Base-by-base conservation (phyloP, 2,113 vertebrate species). In the Phylloscopus whistleri region DNA sequence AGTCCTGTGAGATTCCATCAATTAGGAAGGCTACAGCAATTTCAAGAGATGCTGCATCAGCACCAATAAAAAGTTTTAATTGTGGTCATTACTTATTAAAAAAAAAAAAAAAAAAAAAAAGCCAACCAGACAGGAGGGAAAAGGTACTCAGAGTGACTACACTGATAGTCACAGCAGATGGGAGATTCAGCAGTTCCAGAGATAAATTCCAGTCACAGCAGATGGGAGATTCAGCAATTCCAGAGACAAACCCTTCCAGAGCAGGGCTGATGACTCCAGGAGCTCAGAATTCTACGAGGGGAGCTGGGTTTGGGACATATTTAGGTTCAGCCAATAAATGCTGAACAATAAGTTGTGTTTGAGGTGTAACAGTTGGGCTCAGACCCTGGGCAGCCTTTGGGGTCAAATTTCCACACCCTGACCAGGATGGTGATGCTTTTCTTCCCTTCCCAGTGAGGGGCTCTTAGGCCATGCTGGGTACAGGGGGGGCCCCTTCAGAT, bases 41-140 rank as follows among this genome's bases (percentile, higher is more conserved):
- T 41, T 12, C 3, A 41, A 30, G 19, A 83, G 46, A 58, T 3
- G 88, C 79, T 33, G n/a, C 14, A 59, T 84, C 88, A 93, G 88
- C 86, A 87, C 49, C 87, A 91, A 93, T 83, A 90, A 86, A 93
- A 70, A 37, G 16, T 28, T 80, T 67, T 89, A 84, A 94, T 91
- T 94, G 87, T 16, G 0, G 51, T 77, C 30, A 68, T 92, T 70
- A 81, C 18, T 10, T 39, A 37, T 37, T 21, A 31, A n/a, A 56
- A 11, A 19, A 63, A 52, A 51, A 56, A 48, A 41, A 41, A 14
- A 41, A 41, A 43, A 53, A 9, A 20, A 6, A 60, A 69, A 55
- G 26, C 59, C n/a, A 51, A 56, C 3, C 60, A 74, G 73, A 74
- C 48, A 17, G 56, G 80, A 84, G 76, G 52, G 27, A 15, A 58